Percentiles rank a stretch among this genome's conserved stretches.
Conservation (phyloP, 2,888 invertebrate species). For the Tyria jacobaeae region DNA sequence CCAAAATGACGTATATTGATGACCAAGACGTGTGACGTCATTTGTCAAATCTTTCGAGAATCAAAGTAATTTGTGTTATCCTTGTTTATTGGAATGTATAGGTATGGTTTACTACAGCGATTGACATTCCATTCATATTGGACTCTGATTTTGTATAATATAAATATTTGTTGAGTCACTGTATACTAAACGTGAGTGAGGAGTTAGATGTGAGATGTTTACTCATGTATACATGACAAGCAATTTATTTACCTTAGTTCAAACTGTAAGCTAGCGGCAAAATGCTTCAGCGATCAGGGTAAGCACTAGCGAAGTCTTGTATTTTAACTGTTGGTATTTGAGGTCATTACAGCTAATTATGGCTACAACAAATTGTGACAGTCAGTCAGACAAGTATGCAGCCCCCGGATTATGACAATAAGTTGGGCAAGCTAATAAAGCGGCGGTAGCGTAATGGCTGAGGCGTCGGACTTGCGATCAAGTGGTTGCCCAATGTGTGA, state of each 20-base stretch:
- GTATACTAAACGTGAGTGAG: slow-evolving; percentile 10
- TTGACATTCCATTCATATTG: slow-evolving; percentile 15
- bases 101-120: neutral
- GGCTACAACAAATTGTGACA: too few relatives aligned
- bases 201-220: neutral
- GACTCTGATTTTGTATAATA: slow-evolving; percentile 17
- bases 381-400: too few relatives aligned
- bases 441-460: too few relatives aligned
- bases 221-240: slow-evolving; percentile 2
- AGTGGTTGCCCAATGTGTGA: too few relatives aligned
- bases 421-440: too few relatives aligned
- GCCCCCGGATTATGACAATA: too few relatives aligned
- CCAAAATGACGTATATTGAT: too few relatives aligned
- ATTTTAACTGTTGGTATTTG: neutral
- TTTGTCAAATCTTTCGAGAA: neutral
- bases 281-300: neutral
- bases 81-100: slow-evolving; percentile 2
- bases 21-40: neutral
- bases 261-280: neutral
- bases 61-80: neutral
- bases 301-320: neutral
- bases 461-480: too few relatives aligned
- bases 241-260: neutral
- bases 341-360: neutral
- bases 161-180: slow-evolving; percentile 19